These are phyloP conservation scores for Aromia moschata DNA, from an alignment of 2,888 invertebrate species.

Conservation along the genomic window DNA sequence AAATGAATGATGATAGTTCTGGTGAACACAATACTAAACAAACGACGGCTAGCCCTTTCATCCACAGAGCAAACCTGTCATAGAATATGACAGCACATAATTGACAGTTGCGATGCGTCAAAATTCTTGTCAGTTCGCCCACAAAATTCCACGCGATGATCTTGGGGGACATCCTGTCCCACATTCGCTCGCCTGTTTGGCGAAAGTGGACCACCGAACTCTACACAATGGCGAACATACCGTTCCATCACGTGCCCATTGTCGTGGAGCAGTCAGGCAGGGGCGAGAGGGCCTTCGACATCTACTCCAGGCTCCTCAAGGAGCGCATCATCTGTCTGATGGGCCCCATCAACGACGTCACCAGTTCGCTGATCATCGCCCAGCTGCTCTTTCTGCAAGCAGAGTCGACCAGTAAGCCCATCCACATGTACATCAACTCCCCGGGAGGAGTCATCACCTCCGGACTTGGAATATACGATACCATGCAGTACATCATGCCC, in stretches of 20 bases:
- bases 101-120: background rate
- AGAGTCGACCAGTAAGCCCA: conserved; percentile 93
- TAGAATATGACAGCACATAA: no score
- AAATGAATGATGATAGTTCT: no score
- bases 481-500: conserved; percentile 97
- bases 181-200: conserved; percentile 12
- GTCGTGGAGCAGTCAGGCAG: conserved; percentile 96
- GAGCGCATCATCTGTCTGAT: conserved; percentile 97
- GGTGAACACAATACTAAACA: no score
- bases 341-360: conserved; percentile 92
- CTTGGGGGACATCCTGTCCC: conserved; percentile 26
- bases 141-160: conserved; percentile 33
- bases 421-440: conserved; percentile 96
- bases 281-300: conserved; percentile 96
- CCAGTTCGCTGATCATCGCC: conserved; percentile 92
- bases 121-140: conserved; percentile 8
- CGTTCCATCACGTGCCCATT: conserved; percentile 77
- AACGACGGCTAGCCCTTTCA: no score
- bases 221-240: conserved; percentile 40
- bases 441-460: conserved; percentile 94
- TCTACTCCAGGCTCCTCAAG: conserved; percentile 89
- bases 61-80: no score
- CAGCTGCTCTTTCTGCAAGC: conserved; percentile 92
- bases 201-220: conserved; percentile 6
- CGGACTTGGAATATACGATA: conserved; percentile 96